Evolutionary conservation across 1,140 invertebrate species (phyloP), one percentile per base, ranked within the genome.

Genomic region (Bombus picipes): DNA sequence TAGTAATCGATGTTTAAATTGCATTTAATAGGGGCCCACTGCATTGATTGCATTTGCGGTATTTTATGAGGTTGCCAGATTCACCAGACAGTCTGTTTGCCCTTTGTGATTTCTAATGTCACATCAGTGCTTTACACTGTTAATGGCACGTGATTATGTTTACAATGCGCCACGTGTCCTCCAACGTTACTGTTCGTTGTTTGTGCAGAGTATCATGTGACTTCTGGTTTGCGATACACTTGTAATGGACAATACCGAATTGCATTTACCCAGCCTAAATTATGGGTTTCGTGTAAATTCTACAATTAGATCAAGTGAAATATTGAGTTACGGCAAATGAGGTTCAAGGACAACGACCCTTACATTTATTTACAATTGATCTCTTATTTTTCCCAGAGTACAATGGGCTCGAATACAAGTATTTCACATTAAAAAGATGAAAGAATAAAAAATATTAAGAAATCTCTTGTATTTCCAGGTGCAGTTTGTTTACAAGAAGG

Each of bases 111-210:
- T 78, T 77, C 82, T 83, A 78, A 78, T 70, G 65, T 78, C 47
- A 28, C 74, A 53, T 15, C 12, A n/a, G 0, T 10, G n/a, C 37
- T 53, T 53, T 8, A 22, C 18, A 22, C 25, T 59, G 72, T 18
- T 78, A 78, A 78, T 83, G 74, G 74, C 74, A 78, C 83, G 57
- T 80, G 77, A 77, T 73, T 72, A 15, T 79, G 57, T 85, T 80
- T 85, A 85, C 83, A 80, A 85, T 73, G 41, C 83, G 10, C 68
- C 77, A 80, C 75, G 83, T 79, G 77, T 66, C 34, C 6, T 28
- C 32, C 66, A 80, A 65, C 32, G 76, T 59, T n/a, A 41, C 43
- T 32, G 82, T 37, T 10, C 41, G 32, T 37, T 65, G 53, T 80
- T 80, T 72, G 80, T 77, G 57, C 22, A n/a, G 18, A 53, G 57